A percentile compares a stretch with the other conserved stretches of the same genome.
phyloP scores from a whole-genome alignment of 64 coral and sea anemone genomes.

The Montipora foliosa region DNA sequence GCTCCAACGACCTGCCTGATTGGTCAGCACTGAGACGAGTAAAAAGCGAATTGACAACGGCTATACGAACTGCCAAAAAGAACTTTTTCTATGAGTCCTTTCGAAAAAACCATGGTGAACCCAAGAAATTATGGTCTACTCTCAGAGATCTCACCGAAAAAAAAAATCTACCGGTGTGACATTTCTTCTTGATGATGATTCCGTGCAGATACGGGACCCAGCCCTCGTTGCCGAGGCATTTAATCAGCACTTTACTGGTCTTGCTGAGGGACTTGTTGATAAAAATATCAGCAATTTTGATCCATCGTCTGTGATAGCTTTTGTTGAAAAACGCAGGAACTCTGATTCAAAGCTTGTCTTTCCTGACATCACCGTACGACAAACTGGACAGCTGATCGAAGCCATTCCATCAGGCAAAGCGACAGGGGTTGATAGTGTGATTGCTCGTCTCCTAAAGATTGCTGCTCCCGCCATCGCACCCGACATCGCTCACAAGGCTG shows the following conservation, averaged over 20 bases:
- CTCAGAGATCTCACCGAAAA: conserved; percentile 11
- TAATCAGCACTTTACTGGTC: neutral
- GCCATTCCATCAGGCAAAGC: conserved; percentile 15
- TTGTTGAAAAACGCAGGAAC: conserved; percentile 9
- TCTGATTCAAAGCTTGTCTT: conserved; percentile 9
- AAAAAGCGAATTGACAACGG: conserved; percentile 8
- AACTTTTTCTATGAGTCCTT: conserved; percentile 24
- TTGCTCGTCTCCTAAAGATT: conserved; percentile 43
- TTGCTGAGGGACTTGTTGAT: conserved; percentile 9
- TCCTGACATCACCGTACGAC: neutral
- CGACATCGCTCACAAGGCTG: neutral
- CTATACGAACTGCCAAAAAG: conserved; percentile 37
- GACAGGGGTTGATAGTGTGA: conserved; percentile 38
- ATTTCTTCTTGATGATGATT: neutral
- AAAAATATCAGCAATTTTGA: neutral
- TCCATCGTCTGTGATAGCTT: neutral
- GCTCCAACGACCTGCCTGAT: neutral
- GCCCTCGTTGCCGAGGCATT: neutral
- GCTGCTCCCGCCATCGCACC: conserved; percentile 7
- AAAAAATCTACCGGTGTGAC: neutral
- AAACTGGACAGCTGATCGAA: neutral
- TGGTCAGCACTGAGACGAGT: conserved; percentile 13
- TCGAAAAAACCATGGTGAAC: neutral
- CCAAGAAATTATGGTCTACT: conserved; percentile 31
- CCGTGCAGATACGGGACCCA: neutral